Evolutionary conservation across 2,888 invertebrate species (phyloP), one percentile per base, ranked within the genome.

Genomic region (Exocentrus adspersus): DNA sequence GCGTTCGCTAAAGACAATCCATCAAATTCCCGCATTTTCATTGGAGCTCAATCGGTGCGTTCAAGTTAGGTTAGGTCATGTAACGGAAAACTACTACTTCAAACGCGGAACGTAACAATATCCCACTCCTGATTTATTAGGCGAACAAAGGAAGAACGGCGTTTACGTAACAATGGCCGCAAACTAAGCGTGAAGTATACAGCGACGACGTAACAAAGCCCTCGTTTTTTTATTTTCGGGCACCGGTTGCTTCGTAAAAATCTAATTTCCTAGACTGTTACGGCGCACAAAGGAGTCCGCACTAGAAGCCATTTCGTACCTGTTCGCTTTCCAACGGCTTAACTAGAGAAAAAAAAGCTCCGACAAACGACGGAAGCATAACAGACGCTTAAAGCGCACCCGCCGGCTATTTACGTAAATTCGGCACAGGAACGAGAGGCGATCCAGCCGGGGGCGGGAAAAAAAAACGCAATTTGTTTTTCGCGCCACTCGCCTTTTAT

Each of bases 351-450:
- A n/a, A 41, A 45, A 45, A 20, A 43, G 17, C 16, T 17, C 10
- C 43, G n/a, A 17, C 1, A 43, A 45, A 45, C 20, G 20, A 45
- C n/a, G 19, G 7, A 45, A 17, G n/a, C 45, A 17, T 45, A 45
- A 45, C n/a, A 45, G 20, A 45, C 10, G n/a, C 5, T 45, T 45
- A 45, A 45, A 19, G 20, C 19, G 17, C 4, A 5, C 16, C 17
- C 20, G 45, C 10, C 45, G n/a, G 45, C 45, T 17, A 45, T 45
- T 45, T 45, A 45, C 20, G 45, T n/a, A 45, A 45, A 45, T 45
- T 20, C 7, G 7, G n/a, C 7, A 45, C 5, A 10, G 10, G 45
- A 19, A 45, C 20, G 45, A 45, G 20, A 19, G 20, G n/a, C 20
- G 17, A 19, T 45, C 20, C 20, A 3, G 10, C 19, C n/a, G n/a